Evolutionary conservation across 2,113 vertebrate species (phyloP), one percentile per base, ranked within the genome.

Genomic region (Corythornis cristatus): DNA sequence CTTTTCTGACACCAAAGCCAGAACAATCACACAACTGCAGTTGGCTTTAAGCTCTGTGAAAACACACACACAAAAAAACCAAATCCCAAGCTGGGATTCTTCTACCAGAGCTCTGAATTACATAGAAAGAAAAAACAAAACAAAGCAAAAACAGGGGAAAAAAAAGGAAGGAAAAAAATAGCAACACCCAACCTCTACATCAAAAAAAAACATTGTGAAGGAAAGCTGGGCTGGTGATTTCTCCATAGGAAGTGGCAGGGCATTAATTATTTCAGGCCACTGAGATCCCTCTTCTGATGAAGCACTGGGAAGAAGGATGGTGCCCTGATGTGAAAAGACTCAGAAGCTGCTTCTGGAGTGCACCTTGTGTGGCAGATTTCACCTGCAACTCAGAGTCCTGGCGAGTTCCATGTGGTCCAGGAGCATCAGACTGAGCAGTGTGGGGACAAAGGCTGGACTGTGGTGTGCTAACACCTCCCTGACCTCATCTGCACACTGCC

Each of bases 351-450:
- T 22, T 7, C 16, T 54, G 74, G 61, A 48, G 64, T 0, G 26
- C 33, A 28, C 28, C 74, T 12, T 0, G 1, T 1, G 1, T 3
- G 37, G 54, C 4, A 19, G 26, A 1, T 31, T 20, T 14, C 80
- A 75, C 1, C 17, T 6, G 57, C n/a, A 66, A 5, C 4, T 33
- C 71, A 21, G 45, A 48, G 71, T n/a, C 11, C 58, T 56, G 26
- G 17, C 10, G 26, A 16, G 1, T 8, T 22, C 54, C 29, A 4
- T 0, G 25, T 7, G 46, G 46, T 28, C 68, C 40, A 29, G 46
- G 53, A 85, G 54, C 53, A 46, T 1, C 53, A 11, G 15, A 5
- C 1, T 9, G 6, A 71, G 37, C 31, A 19, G n/a, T 15, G 3
- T 13, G 40, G 22, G 74, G 40, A 42, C 70, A 75, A 25, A 50